phyloP scores from a whole-genome alignment of 2,113 vertebrate species.

The Platycercus adscitus region DNA sequence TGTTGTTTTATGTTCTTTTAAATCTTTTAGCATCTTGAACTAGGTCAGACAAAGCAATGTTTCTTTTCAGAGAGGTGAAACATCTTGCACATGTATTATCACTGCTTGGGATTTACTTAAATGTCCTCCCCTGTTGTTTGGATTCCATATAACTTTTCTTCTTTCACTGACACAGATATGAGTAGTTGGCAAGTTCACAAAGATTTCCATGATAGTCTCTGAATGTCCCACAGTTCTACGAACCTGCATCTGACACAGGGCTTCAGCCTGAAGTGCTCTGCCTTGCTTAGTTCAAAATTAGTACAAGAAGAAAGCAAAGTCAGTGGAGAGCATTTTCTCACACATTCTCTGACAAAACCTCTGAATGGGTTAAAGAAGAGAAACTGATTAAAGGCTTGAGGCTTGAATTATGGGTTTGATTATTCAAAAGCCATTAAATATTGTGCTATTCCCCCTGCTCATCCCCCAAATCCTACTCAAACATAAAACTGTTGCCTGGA shows the following conservation, averaged over 20 bases:
- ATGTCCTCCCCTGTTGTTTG: background rate
- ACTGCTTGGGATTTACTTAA: background rate
- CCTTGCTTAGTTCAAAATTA: background rate
- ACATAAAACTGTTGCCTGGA: background rate
- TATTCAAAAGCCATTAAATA: conserved; percentile 2
- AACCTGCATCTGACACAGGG: background rate
- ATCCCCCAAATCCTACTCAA: background rate
- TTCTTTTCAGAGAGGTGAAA: background rate
- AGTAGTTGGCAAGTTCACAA: background rate
- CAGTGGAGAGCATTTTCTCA: background rate
- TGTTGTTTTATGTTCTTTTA: background rate
- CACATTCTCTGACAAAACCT: background rate
- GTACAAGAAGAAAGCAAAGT: background rate
- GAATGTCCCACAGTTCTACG: fast-evolving
- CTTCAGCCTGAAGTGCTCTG: background rate
- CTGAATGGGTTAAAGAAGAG: background rate
- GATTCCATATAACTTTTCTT: background rate
- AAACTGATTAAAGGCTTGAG: background rate
- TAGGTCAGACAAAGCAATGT: background rate
- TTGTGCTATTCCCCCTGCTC: background rate
- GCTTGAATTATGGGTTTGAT: background rate
- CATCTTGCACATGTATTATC: background rate
- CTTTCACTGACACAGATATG: background rate
- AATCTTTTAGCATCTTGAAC: background rate
- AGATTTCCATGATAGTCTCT: background rate